Conservation (phyloP, 2,888 invertebrate species). For the Drosophila prolongata region DNA sequence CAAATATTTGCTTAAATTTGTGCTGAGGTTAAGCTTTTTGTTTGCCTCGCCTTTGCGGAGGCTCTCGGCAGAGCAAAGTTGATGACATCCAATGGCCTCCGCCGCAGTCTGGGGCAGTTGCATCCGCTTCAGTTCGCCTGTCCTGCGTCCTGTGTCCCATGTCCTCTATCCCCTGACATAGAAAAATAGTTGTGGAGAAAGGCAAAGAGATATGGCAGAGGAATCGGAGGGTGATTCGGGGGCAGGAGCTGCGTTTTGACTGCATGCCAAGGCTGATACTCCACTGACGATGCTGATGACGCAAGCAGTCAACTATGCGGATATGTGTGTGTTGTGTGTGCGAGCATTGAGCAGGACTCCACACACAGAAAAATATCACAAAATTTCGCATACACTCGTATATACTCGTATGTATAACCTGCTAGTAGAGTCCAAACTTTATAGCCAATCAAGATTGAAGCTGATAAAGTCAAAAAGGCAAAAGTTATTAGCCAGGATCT, state of each 20-base stretch:
- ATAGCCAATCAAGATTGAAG: slow-evolving; percentile 28
- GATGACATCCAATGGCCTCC: slow-evolving; percentile 70
- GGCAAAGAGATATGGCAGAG: slow-evolving; percentile 22
- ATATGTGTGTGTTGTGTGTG: slow-evolving; percentile 40
- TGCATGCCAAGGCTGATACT: slow-evolving; percentile 73
- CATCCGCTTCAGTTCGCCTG: slow-evolving; percentile 20
- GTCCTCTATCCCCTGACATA: slow-evolving; percentile 59
- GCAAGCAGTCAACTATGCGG: slow-evolving; percentile 58
- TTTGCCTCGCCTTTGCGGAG: slow-evolving; percentile 71
- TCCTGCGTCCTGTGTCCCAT: background rate
- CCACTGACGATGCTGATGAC: slow-evolving; percentile 61
- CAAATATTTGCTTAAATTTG: slow-evolving; percentile 84
- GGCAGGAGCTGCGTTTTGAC: slow-evolving; percentile 69
- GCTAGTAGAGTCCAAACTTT: slow-evolving; percentile 21
- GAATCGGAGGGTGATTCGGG: background rate
- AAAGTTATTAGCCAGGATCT: slow-evolving; percentile 30
- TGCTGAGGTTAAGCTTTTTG: slow-evolving; percentile 83
- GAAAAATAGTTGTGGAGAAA: slow-evolving; percentile 70
- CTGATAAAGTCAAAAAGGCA: slow-evolving; percentile 22
- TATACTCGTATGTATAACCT: slow-evolving; percentile 1
- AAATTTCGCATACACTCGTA: slow-evolving; percentile 4
- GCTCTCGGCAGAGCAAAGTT: slow-evolving; percentile 43
- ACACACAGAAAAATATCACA: slow-evolving; percentile 18
- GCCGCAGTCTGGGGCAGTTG: slow-evolving; percentile 39
- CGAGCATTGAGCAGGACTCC: slow-evolving; percentile 53